These are phyloP conservation scores for Montipora capitata DNA, from an alignment of 92 coral and sea anemone species.

Conservation along the genomic window DNA sequence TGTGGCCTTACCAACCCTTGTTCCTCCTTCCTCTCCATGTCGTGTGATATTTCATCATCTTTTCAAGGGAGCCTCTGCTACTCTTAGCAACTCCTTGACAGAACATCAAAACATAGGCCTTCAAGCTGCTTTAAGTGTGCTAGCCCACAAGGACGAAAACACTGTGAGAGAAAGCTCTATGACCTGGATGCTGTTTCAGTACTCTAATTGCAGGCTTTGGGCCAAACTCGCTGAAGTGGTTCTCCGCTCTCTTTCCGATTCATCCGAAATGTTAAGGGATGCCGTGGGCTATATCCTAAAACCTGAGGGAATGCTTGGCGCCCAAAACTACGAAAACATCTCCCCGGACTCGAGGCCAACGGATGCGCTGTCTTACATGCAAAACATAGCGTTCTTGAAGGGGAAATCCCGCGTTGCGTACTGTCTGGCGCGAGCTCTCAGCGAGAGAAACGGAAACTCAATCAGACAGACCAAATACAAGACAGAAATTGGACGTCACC, in stretches of 20 bases:
- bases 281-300: conserved; percentile 54
- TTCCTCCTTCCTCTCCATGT: conserved; percentile 65
- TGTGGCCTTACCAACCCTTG: conserved; percentile 31
- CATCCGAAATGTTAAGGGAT: conserved; percentile 57
- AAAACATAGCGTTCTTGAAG: conserved; percentile 12
- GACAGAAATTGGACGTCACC: background rate
- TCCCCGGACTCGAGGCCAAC: background rate
- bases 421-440: conserved; percentile 67
- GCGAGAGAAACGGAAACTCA: conserved; percentile 27
- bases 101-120: conserved; percentile 43
- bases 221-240: conserved; percentile 82
- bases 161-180: conserved; percentile 22
- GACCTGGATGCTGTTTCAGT: conserved; percentile 76
- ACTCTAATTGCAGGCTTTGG: conserved; percentile 85
- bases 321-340: background rate
- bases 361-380: conserved; percentile 10
- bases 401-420: conserved; percentile 67
- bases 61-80: conserved; percentile 66
- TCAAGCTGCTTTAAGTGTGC: conserved; percentile 40
- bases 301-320: conserved; percentile 48
- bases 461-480: conserved; percentile 14
- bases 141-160: conserved; percentile 39
- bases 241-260: conserved; percentile 68
- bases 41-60: conserved; percentile 79
- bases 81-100: conserved; percentile 31